Conservation (phyloP, 2,888 invertebrate species). For the Synergus gifuensis region DNA sequence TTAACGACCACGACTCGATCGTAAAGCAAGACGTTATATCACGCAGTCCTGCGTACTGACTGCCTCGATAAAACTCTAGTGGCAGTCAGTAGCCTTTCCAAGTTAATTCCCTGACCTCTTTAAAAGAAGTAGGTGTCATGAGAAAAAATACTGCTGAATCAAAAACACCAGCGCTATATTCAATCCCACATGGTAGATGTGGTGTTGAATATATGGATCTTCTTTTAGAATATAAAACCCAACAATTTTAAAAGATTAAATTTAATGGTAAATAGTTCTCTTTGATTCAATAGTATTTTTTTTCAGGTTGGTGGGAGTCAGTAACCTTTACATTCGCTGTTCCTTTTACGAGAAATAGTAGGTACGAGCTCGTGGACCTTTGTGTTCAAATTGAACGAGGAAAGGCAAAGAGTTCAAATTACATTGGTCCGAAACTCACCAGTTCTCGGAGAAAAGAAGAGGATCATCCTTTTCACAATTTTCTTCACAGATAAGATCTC, state of each 20-base stretch:
- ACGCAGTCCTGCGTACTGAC: neutral
- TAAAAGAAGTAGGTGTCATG: neutral
- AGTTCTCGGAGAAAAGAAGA: neutral
- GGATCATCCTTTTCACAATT: conserved; percentile 27
- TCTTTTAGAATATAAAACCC: no score
- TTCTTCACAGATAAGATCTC: neutral
- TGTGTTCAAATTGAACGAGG: neutral
- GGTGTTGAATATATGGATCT: no score
- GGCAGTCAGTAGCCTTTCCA: neutral
- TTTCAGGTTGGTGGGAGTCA: no score
- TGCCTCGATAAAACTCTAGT: conserved; percentile 27
- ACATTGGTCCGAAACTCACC: neutral
- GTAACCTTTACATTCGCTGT: no score
- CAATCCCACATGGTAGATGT: no score
- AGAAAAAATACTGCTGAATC: neutral
- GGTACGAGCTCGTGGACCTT: neutral
- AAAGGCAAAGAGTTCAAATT: conserved; percentile 1
- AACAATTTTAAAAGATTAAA: no score
- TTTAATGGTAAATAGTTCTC: no score
- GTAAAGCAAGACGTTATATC: conserved; percentile 45
- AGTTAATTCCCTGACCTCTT: neutral
- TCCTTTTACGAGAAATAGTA: neutral
- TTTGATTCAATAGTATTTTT: no score
- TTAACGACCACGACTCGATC: conserved; percentile 47
- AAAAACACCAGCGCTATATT: no score